These are phyloP conservation scores for Campylorhamphus procurvoides DNA, from an alignment of 2,113 vertebrate genomes.

Conservation along the genomic window DNA sequence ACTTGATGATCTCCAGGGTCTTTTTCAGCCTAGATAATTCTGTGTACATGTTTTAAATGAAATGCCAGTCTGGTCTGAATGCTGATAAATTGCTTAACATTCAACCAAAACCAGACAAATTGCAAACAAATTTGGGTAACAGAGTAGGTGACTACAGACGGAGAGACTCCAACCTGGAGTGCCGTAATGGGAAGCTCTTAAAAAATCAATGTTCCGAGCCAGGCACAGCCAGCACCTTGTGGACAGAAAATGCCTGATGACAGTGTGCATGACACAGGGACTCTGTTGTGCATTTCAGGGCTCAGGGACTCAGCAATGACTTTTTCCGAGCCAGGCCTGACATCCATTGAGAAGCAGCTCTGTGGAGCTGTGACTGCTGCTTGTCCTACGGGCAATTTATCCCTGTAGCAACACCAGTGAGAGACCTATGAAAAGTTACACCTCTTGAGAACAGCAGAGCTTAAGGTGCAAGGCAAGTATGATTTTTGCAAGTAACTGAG, in stretches of 20 bases:
- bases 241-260: not conserved
- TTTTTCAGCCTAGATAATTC: not conserved
- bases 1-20: not conserved
- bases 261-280: accelerated
- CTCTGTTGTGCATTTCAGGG: not conserved
- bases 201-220: not conserved
- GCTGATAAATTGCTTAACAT: not conserved
- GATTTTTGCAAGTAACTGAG: not conserved
- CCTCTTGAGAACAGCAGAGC: not conserved
- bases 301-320: not conserved
- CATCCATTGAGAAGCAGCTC: not conserved
- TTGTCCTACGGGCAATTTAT: not conserved
- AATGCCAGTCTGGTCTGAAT: not conserved
- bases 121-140: not conserved
- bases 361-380: not conserved
- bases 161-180: not conserved
- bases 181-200: not conserved
- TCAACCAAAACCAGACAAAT: not conserved
- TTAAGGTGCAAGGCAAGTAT: accelerated
- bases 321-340: not conserved
- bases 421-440: not conserved
- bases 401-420: not conserved
- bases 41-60: not conserved
- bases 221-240: not conserved
- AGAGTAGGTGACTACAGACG: not conserved